A percentile compares a stretch with the other conserved stretches of the same genome.
phyloP scores from a whole-genome alignment of 2,888 invertebrate species.

The Slavum lentiscoides region DNA sequence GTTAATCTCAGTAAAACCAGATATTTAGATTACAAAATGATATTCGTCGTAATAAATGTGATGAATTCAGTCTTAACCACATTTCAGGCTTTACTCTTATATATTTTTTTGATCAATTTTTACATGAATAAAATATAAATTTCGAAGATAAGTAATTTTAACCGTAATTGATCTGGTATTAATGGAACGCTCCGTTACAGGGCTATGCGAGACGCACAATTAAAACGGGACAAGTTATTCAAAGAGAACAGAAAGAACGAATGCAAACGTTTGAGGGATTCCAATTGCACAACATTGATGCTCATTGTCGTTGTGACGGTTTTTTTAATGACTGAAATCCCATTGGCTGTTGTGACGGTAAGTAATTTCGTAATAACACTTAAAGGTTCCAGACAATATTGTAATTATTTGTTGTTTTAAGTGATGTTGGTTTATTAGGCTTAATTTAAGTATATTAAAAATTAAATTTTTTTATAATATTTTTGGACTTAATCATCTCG shows the following conservation, averaged over 20 bases:
- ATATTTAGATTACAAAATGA: too few species aligned
- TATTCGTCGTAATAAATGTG: too few species aligned
- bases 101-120: too few species aligned
- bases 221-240: conserved; percentile 75
- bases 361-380: conserved; percentile 46
- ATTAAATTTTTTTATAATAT: too few species aligned
- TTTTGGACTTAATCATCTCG: too few species aligned
- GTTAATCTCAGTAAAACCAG: too few species aligned
- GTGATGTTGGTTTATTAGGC: too few species aligned
- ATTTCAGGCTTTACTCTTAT: too few species aligned
- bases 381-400: neutral
- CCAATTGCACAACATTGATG: conserved; percentile 86
- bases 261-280: conserved; percentile 76
- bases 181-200: conserved; percentile 56
- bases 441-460: too few species aligned
- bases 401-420: neutral
- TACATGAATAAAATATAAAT: too few species aligned
- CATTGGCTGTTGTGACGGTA: conserved; percentile 77
- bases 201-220: conserved; percentile 82
- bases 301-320: conserved; percentile 84
- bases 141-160: too few species aligned
- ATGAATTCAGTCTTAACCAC: too few species aligned
- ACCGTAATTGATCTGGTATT: neutral
- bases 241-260: conserved; percentile 78
- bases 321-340: conserved; percentile 81